phyloP scores from a whole-genome alignment of 2,113 vertebrate species.

The Colius striatus region DNA sequence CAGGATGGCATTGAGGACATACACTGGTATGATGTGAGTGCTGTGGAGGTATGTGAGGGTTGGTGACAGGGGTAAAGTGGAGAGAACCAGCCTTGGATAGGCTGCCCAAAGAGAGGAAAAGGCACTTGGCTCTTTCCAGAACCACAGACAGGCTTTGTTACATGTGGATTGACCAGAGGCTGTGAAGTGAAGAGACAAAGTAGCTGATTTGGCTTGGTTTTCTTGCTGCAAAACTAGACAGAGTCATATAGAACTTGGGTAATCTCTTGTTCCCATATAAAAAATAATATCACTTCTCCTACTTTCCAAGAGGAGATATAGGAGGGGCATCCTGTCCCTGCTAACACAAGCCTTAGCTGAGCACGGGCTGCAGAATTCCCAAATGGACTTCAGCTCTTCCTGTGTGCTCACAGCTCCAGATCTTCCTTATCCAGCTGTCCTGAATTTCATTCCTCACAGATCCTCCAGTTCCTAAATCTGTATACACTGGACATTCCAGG shows the following conservation, averaged over 20 bases:
- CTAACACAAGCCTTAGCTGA: neutral
- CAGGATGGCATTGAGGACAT: neutral
- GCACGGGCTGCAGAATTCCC: neutral
- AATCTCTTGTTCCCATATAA: neutral
- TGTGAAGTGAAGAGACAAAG: neutral
- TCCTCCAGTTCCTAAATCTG: constrained; percentile 44
- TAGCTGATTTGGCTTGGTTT: neutral
- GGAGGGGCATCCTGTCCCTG: neutral
- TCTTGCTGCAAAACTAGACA: neutral
- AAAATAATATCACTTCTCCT: neutral
- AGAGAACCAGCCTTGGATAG: neutral
- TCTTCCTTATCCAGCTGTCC: constrained; percentile 19
- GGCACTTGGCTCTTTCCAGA: neutral
- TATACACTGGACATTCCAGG: constrained; percentile 52
- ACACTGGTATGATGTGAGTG: neutral
- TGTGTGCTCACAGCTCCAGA: neutral
- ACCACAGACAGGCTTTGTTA: neutral
- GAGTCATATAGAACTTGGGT: neutral
- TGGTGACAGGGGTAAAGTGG: neutral
- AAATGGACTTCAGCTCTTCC: neutral
- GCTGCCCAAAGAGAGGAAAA: neutral
- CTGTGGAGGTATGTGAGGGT: neutral
- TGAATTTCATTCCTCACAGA: constrained; percentile 50
- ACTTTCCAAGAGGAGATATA: neutral
- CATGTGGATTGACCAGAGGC: neutral